Evolutionary conservation across 2,888 invertebrate genomes (phyloP).

Genomic region (Cryptophagus acutangulus): DNA sequence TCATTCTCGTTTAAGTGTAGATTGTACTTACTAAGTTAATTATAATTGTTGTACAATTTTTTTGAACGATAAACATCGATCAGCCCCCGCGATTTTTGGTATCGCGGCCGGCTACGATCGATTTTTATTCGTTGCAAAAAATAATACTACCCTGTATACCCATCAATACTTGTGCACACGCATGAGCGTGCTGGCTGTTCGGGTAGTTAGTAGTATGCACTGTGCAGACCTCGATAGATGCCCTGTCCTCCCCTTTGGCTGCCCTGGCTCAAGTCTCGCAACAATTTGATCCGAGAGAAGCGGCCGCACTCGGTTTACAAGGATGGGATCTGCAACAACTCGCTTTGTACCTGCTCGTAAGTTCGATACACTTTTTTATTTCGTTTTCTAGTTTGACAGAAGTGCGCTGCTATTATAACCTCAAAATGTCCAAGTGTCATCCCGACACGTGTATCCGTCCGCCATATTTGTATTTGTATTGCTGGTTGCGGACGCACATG

Average conservation of each 20-base stretch:
- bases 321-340: constrained; percentile 71
- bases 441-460: too few species aligned
- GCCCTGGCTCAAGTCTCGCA: constrained; percentile 49
- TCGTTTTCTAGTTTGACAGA: too few species aligned
- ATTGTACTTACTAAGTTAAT: constrained; percentile 12
- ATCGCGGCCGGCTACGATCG: too few species aligned
- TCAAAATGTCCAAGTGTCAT: not conserved
- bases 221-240: constrained; percentile 38
- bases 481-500: too few species aligned
- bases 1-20: constrained; percentile 24
- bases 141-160: constrained; percentile 2
- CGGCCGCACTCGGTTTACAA: constrained; percentile 56
- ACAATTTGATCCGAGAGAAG: constrained; percentile 47
- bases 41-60: too few species aligned
- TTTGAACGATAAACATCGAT: too few species aligned
- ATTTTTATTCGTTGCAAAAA: too few species aligned
- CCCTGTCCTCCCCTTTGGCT: constrained; percentile 47
- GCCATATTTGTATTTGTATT: too few species aligned
- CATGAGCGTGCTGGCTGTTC: constrained; percentile 40
- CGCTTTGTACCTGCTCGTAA: constrained; percentile 66
- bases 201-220: constrained; percentile 8
- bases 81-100: too few species aligned
- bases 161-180: constrained; percentile 29
- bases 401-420: constrained; percentile 2
- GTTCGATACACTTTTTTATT: constrained; percentile 38